Base-by-base conservation (phyloP, 2,888 invertebrate species). In the Chelonus formosanus region DNA sequence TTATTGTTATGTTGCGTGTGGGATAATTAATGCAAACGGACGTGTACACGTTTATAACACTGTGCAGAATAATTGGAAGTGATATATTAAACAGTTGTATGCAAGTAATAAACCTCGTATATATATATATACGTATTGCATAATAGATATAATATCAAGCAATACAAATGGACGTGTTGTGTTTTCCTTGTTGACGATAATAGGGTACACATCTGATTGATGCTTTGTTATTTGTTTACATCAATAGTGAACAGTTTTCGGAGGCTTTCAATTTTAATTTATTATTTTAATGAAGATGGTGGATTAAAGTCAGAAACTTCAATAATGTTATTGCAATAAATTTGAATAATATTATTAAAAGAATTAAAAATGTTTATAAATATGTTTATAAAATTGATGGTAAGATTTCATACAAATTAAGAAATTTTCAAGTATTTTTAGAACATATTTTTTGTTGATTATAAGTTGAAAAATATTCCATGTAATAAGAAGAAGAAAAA, bases 1-100 rank as follows among this genome's bases (percentile, higher is more conserved):
- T 53, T 20, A 54, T 34, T 62, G 54, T 55, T 44, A 10, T 35
- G 54, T 45, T 34, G 47, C 35, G 45, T 54, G 62, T 61, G 40
- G 43, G 44, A 53, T 62, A 62, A 62, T 62, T 62, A 54, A 62
- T 62, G 62, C 62, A 44, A 7, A 54, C 44, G 45, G 45, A 54
- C 54, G 54, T 54, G 45, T 53, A 62, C 53, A 45, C 54, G 62
- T 55, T 53, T 54, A 62, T 62, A 45, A 52, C 52, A 52, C 34
- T 52, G 52, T 52, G 8, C 32, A 52, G 34, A 52, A 52, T 52
- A 52, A 52, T 52, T 34, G 52, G 34, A 8, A 34, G 32, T 52
- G 34, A 32, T 52, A 52, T 52, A 31, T 52, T 34, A 43, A 40
- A 57, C 57, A 57, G 43, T 57, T 57, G 40, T 52, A 50, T 61